phyloP scores from a whole-genome alignment of 2,888 invertebrate genomes.

The Drosophila koepferae region DNA sequence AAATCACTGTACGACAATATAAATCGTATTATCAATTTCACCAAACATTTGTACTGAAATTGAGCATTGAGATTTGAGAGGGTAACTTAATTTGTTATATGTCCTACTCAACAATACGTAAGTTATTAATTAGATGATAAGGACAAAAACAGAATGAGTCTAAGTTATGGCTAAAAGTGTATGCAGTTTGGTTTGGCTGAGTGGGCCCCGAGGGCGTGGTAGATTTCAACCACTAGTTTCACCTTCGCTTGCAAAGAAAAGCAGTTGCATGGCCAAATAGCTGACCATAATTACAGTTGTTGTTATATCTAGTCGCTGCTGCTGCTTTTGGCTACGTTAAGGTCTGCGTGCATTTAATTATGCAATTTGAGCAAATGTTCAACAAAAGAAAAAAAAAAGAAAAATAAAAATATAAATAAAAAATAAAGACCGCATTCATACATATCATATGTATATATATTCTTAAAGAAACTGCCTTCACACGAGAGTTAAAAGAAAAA shows the following conservation, averaged over 20 bases:
- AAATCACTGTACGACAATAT: too few relatives aligned
- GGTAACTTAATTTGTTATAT: conserved; percentile 10
- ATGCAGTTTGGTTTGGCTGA: background rate
- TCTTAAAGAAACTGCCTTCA: conserved; percentile 3
- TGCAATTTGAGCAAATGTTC: conserved; percentile 77
- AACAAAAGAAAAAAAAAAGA: conserved; percentile 25
- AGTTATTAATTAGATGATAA: conserved; percentile 6
- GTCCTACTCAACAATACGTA: conserved; percentile 8
- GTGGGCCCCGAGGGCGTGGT: conserved; percentile 35
- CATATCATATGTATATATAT: background rate
- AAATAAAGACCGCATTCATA: conserved; percentile 28
- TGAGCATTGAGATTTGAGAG: conserved; percentile 1
- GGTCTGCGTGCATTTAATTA: conserved; percentile 80
- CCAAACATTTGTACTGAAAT: background rate
- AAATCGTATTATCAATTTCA: too few relatives aligned
- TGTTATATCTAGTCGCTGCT: conserved; percentile 22
- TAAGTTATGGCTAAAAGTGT: conserved; percentile 8
- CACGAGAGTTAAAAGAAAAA: conserved; percentile 1
- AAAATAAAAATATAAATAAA: conserved; percentile 9
- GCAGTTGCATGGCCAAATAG: conserved; percentile 58
- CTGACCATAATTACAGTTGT: conserved; percentile 72
- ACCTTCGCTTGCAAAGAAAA: conserved; percentile 66
- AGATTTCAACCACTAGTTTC: conserved; percentile 50
- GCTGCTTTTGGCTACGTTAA: conserved; percentile 45
- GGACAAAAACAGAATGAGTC: background rate